These are phyloP conservation scores for Gymnodraco acuticeps DNA, from an alignment of 2,797 vertebrate genomes.

Conservation along the genomic window DNA sequence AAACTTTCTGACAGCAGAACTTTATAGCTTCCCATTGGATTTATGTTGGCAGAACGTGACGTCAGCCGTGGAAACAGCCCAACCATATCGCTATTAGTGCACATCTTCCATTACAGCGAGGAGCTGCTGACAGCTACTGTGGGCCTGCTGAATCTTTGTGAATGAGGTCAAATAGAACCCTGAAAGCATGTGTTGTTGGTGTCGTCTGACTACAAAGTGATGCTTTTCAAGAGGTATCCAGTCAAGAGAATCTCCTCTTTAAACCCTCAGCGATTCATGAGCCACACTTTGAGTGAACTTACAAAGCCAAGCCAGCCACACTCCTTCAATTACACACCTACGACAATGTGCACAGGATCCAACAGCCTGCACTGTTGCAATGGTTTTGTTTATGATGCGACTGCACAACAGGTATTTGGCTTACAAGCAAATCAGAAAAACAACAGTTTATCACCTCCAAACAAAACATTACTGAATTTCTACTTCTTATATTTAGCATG, in stretches of 20 bases:
- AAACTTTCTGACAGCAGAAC: conserved; percentile 38
- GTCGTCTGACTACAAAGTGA: conserved; percentile 49
- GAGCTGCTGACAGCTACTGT: conserved; percentile 12
- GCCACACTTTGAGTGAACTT: conserved; percentile 51
- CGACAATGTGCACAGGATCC: conserved; percentile 54
- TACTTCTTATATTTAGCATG: neutral
- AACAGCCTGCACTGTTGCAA: conserved; percentile 28
- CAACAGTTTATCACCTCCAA: neutral
- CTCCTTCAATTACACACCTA: conserved; percentile 67
- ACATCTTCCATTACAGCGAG: neutral
- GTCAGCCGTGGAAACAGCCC: conserved; percentile 25
- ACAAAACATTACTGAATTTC: conserved; percentile 6
- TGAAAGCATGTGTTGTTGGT: conserved; percentile 19
- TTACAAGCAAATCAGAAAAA: conserved; percentile 26
- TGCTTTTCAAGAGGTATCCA: conserved; percentile 57
- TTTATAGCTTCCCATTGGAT: conserved; percentile 35
- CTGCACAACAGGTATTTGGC: conserved; percentile 24
- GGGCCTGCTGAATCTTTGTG: conserved; percentile 23
- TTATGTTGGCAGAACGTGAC: conserved; percentile 23
- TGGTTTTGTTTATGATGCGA: conserved; percentile 22
- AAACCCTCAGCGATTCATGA: conserved; percentile 56
- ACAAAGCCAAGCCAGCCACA: conserved; percentile 47
- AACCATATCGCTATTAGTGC: neutral
- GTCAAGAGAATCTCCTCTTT: conserved; percentile 60
- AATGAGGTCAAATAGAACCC: conserved; percentile 43